Conservation (phyloP, 2,797 vertebrate genomes). For the Eupleurogrammus muticus region DNA sequence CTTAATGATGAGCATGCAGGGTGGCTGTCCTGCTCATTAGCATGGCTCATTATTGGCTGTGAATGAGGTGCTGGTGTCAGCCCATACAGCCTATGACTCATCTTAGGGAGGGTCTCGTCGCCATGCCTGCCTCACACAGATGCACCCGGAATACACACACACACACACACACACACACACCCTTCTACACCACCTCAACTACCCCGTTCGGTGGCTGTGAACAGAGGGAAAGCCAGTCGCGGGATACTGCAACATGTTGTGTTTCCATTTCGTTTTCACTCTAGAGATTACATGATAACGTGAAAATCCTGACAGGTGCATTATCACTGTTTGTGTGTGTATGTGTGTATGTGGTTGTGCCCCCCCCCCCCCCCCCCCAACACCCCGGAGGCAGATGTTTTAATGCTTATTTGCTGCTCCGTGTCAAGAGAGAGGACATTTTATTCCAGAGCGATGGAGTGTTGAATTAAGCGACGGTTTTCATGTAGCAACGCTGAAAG, state of each 20-base stretch:
- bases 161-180: background rate
- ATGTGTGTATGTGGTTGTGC: too few relatives aligned
- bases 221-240: slow-evolving; percentile 31
- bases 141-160: slow-evolving; percentile 42
- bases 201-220: slow-evolving; percentile 51
- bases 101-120: slow-evolving; percentile 73
- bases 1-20: slow-evolving; percentile 78
- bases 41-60: slow-evolving; percentile 85
- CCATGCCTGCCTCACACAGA: slow-evolving; percentile 68
- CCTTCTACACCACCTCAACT: slow-evolving; percentile 27
- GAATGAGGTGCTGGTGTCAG: slow-evolving; percentile 86
- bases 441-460: slow-evolving; percentile 76
- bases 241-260: slow-evolving; percentile 50
- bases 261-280: slow-evolving; percentile 67
- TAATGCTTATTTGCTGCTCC: slow-evolving; percentile 73
- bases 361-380: slow-evolving; percentile 26
- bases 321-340: slow-evolving; percentile 43
- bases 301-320: slow-evolving; percentile 57
- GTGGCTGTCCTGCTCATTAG: slow-evolving; percentile 84
- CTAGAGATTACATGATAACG: slow-evolving; percentile 70
- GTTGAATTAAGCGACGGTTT: slow-evolving; percentile 82
- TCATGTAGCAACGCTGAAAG: slow-evolving; percentile 71
- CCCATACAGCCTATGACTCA: slow-evolving; percentile 81
- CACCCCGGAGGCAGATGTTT: slow-evolving; percentile 69
- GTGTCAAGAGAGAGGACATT: slow-evolving; percentile 72